These are phyloP conservation scores for Melieria omissa DNA, from an alignment of 2,888 invertebrate genomes.

Conservation along the genomic window DNA sequence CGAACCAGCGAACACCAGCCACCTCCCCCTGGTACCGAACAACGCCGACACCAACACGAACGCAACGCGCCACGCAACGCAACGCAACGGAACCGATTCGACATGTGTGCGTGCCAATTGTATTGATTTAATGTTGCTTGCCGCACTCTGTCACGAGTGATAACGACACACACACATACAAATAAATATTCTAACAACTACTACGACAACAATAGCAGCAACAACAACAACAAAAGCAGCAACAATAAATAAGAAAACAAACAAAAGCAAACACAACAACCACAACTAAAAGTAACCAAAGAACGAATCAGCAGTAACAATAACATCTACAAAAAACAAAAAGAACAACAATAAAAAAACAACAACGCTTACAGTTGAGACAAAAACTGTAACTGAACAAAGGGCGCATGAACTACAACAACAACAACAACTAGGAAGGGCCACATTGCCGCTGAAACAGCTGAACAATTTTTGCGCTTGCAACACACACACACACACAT, in stretches of 20 bases:
- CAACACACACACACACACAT: too few species aligned
- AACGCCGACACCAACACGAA: too few species aligned
- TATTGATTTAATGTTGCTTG: slow-evolving; percentile 46
- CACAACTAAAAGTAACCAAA: slow-evolving; percentile 24
- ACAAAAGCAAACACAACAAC: slow-evolving; percentile 14
- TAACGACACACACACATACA: not conserved
- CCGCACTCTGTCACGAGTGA: slow-evolving; percentile 4
- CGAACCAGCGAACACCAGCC: too few species aligned
- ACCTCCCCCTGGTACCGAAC: too few species aligned
- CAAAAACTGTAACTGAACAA: not conserved
- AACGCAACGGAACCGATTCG: slow-evolving; percentile 4
- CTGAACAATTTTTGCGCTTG: too few species aligned
- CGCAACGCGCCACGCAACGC: too few species aligned
- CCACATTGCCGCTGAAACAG: too few species aligned
- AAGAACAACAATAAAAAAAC: slow-evolving; percentile 3
- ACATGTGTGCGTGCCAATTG: slow-evolving; percentile 41
- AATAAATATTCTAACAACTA: too few species aligned
- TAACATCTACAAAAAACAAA: slow-evolving; percentile 1
- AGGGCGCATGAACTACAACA: slow-evolving; percentile 1
- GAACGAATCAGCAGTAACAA: slow-evolving; percentile 28
- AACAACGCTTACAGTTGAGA: not conserved
- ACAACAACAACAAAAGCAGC: slow-evolving; percentile 8
- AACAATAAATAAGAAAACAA: slow-evolving; percentile 11
- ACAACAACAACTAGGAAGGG: not conserved
- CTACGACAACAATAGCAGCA: too few species aligned